phyloP scores from a whole-genome alignment of 2,888 invertebrate genomes.

The Dromius quadrimaculatus region DNA sequence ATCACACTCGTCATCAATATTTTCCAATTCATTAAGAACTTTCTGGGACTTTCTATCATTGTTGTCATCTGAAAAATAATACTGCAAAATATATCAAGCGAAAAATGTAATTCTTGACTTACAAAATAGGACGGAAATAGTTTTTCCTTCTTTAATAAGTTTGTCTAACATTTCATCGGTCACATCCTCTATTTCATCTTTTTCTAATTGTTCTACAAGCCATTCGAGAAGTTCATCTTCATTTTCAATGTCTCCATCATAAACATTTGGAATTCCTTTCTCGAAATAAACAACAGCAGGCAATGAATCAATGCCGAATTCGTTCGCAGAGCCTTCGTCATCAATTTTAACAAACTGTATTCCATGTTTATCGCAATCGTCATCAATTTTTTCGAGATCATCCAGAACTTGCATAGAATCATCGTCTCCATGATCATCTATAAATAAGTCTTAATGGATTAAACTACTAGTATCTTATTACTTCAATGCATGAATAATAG shows the following conservation, averaged over 20 bases:
- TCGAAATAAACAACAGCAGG: constrained; percentile 94
- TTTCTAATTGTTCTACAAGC: constrained; percentile 88
- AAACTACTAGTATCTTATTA: too few relatives aligned
- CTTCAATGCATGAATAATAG: constrained; percentile 26
- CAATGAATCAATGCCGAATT: constrained; percentile 85
- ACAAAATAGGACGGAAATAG: constrained; percentile 92
- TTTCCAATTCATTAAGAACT: constrained; percentile 89
- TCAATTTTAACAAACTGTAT: constrained; percentile 95
- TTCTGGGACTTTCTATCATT: constrained; percentile 89
- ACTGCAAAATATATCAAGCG: constrained; percentile 23
- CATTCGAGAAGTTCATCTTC: constrained; percentile 91
- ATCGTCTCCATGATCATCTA: constrained; percentile 91
- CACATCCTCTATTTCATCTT: constrained; percentile 94
- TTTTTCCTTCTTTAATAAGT: constrained; percentile 88
- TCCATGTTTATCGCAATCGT: constrained; percentile 91
- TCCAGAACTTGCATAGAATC: constrained; percentile 87
- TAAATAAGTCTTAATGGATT: constrained; percentile 49
- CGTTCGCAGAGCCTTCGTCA: constrained; percentile 83
- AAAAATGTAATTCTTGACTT: constrained; percentile 64
- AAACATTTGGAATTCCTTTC: constrained; percentile 92
- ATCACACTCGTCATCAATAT: constrained; percentile 94
- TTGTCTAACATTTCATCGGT: constrained; percentile 95
- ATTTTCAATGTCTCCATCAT: constrained; percentile 89
- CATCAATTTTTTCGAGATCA: constrained; percentile 93
- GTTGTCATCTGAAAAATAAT: constrained; percentile 78